These are phyloP conservation scores for Scylla paramamosain DNA, from an alignment of 1,140 invertebrate species.

Conservation along the genomic window DNA sequence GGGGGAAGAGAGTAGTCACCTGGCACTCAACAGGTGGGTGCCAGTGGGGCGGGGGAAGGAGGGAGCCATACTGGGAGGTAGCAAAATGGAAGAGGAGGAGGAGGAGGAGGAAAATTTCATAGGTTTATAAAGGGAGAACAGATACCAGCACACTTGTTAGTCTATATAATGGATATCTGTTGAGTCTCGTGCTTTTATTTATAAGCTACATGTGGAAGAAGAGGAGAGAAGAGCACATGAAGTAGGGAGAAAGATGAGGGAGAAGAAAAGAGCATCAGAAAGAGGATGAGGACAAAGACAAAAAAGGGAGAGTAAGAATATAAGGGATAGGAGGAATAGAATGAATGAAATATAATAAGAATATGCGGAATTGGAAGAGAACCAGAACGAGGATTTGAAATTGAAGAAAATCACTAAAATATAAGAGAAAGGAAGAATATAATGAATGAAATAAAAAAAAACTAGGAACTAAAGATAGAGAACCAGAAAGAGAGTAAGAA, in stretches of 20 bases:
- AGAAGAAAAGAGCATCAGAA: too few relatives aligned
- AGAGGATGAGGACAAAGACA: too few relatives aligned
- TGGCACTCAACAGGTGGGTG: not conserved
- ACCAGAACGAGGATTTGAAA: too few relatives aligned
- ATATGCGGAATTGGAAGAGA: too few relatives aligned
- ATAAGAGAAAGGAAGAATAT: too few relatives aligned
- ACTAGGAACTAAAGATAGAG: too few relatives aligned
- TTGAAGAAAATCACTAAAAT: too few relatives aligned
- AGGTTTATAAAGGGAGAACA: not conserved
- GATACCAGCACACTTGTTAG: not conserved
- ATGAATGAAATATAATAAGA: too few relatives aligned
- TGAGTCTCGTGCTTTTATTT: not conserved
- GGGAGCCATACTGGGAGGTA: not conserved
- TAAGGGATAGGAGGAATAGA: too few relatives aligned
- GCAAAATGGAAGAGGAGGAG: slow-evolving; percentile 1
- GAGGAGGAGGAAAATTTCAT: not conserved
- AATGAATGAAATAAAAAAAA: too few relatives aligned
- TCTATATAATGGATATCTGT: not conserved
- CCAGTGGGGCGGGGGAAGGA: not conserved
- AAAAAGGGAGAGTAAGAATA: too few relatives aligned
- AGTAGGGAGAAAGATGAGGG: not conserved
- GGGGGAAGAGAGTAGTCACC: not conserved
- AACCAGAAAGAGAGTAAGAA: too few relatives aligned
- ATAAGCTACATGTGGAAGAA: not conserved
- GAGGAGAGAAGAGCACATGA: slow-evolving; percentile 16